Percentiles rank a stretch among this genome's conserved stretches.
phyloP scores from a whole-genome alignment of 2,888 invertebrate species.

The Laothoe populi region DNA sequence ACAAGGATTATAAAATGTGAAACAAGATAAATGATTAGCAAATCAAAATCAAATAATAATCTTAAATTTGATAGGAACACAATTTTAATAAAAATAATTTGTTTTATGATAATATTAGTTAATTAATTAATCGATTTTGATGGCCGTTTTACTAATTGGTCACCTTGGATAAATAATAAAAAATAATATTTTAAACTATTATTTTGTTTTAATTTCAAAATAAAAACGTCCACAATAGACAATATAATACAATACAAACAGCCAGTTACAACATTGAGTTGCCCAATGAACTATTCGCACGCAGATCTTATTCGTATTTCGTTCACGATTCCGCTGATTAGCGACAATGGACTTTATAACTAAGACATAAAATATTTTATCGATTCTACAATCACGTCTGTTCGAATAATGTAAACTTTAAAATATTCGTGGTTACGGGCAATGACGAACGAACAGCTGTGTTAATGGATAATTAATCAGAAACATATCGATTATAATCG shows the following conservation, averaged over 20 bases:
- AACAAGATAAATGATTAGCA: too few relatives aligned
- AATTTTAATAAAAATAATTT: not conserved
- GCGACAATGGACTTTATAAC: constrained; percentile 40
- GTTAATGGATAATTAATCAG: constrained; percentile 39
- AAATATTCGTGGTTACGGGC: constrained; percentile 34
- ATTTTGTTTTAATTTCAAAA: constrained; percentile 62
- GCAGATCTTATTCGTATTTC: constrained; percentile 58
- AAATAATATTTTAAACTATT: constrained; percentile 28
- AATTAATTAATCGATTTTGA: not conserved
- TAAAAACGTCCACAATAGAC: constrained; percentile 58
- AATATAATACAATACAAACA: constrained; percentile 65
- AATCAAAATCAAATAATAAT: too few relatives aligned
- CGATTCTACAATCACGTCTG: not conserved
- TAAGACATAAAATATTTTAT: constrained; percentile 19
- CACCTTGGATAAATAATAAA: constrained; percentile 24
- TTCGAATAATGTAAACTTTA: constrained; percentile 25
- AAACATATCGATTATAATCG: constrained; percentile 32
- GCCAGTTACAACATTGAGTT: constrained; percentile 63
- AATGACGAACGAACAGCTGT: constrained; percentile 37
- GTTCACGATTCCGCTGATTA: constrained; percentile 42
- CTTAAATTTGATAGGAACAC: too few relatives aligned
- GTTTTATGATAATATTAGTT: not conserved
- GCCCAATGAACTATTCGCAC: constrained; percentile 70
- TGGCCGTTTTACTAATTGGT: not conserved
- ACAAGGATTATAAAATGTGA: too few relatives aligned